phyloP scores from a whole-genome alignment of 2,797 vertebrate genomes.

The Xenentodon cancila region DNA sequence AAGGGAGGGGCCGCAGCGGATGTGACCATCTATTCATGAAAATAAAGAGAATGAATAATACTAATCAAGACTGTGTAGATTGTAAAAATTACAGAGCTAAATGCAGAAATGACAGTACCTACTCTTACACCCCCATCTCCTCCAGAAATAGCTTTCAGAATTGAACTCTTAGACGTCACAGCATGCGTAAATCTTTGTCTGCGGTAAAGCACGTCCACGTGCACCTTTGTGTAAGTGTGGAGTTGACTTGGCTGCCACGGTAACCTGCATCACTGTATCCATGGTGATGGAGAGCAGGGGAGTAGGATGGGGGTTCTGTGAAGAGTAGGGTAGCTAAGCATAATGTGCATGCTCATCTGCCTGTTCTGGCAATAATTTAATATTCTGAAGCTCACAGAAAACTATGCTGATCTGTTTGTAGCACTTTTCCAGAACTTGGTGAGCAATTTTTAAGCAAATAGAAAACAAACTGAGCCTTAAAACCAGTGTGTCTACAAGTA shows the following conservation, averaged over 20 bases:
- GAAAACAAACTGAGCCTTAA: too few relatives aligned
- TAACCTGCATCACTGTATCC: slow-evolving; percentile 78
- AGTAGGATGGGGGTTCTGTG: slow-evolving; percentile 17
- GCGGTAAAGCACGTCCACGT: slow-evolving; percentile 38
- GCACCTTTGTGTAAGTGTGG: slow-evolving; percentile 37
- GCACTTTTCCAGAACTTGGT: background rate
- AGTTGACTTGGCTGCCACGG: slow-evolving; percentile 64
- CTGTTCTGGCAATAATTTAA: slow-evolving; percentile 27
- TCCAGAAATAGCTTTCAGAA: slow-evolving; percentile 48
- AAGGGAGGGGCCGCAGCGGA: background rate
- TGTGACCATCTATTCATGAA: slow-evolving; percentile 2
- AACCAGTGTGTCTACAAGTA: too few relatives aligned
- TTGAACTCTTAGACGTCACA: slow-evolving; percentile 45
- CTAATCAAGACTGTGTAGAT: too few relatives aligned
- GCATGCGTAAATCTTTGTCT: slow-evolving; percentile 26
- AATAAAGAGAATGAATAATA: background rate
- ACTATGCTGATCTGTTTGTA: background rate
- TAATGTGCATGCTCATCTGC: slow-evolving; percentile 18
- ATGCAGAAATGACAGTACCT: slow-evolving; percentile 10
- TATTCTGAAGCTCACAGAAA: slow-evolving; percentile 12
- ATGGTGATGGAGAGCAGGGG: slow-evolving; percentile 57
- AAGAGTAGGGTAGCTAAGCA: slow-evolving; percentile 31
- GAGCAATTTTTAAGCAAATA: too few relatives aligned
- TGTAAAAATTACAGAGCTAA: background rate
- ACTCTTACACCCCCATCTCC: background rate